Conservation (phyloP, 2,113 vertebrate genomes). For the Brienomyrus longianalis region DNA sequence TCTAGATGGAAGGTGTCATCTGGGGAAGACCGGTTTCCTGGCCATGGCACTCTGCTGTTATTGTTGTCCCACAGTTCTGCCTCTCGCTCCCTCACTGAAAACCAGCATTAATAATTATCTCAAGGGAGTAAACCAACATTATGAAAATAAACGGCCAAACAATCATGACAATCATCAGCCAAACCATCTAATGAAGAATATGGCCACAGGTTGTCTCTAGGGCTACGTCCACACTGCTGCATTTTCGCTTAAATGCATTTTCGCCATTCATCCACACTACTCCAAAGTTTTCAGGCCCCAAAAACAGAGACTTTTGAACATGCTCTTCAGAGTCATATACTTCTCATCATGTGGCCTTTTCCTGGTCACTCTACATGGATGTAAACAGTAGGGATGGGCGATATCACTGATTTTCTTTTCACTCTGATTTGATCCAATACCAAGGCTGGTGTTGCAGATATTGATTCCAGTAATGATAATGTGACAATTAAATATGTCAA, state of each 20-base stretch:
- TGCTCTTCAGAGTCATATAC: not conserved
- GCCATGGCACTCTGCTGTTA: conserved; percentile 48
- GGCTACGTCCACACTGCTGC: not conserved
- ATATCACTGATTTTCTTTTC: not conserved
- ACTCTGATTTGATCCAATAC: not conserved
- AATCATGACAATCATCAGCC: not conserved
- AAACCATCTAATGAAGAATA: not conserved
- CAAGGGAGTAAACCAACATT: not conserved
- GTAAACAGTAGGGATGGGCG: not conserved
- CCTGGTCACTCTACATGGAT: not conserved
- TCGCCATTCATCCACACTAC: not conserved
- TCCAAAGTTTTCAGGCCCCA: not conserved
- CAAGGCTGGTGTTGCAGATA: not conserved
- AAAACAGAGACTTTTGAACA: not conserved
- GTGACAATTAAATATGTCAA: not conserved
- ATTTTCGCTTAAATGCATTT: not conserved
- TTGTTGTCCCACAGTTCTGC: conserved; percentile 40
- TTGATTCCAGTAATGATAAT: not conserved
- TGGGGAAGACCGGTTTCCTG: conserved; percentile 33
- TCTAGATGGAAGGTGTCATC: conserved; percentile 70
- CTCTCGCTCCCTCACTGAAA: conserved; percentile 47
- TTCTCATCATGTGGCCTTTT: not conserved
- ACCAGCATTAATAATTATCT: not conserved
- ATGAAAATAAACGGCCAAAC: not conserved
- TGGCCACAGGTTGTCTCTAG: not conserved